Evolutionary conservation across 35 echinoderm and acorn worm genomes (phyloP), one percentile per base, ranked within the genome.

Genomic region (Anneissia japonica): DNA sequence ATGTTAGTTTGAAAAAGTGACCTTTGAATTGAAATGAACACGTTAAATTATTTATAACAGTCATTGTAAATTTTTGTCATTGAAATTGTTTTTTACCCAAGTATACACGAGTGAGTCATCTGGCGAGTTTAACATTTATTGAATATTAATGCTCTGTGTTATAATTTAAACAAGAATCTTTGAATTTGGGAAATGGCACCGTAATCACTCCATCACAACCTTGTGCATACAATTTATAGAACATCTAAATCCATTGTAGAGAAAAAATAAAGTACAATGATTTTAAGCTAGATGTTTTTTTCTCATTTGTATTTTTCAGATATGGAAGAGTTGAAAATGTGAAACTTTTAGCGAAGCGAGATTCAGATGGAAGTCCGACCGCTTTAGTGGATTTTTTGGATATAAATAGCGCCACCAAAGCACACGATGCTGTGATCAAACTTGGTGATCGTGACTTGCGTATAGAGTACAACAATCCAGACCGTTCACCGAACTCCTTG

Each of bases 361-460:
- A 91, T 75, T 79, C 86, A 46, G 96, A 99, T 86, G 96, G 96
- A 75, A 84, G 87, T 46, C 89, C 84, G 72, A 94, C 96, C 16
- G 96, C 96, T 46, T 99, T 91, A 83, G 96, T 99, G 82, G 96
- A 99, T 91, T 99, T 99, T 93, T 92, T 99, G 89, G 96, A 99
- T 99, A 99, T 99, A 91, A 94, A 94, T 38, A 94, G 92, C 80
- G 96, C 96, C 74, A 99, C 92, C 77, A 99, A 94, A 79, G 96
- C 96, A 64, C 96, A 99, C 74, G 96, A 99, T 81, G 85, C 96
- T 72, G 84, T 94, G 36, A 99, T 90, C 76, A 94, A 93, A 85
- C 89, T 99, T 80, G 96, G 92, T 73, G 96, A 99, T 76, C 89
- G 96, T 33, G 96, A 99, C 81, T 84, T 93, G 76, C 92, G 88